phyloP scores from a whole-genome alignment of 64 coral and sea anemone genomes.

The Pocillopora verrucosa region DNA sequence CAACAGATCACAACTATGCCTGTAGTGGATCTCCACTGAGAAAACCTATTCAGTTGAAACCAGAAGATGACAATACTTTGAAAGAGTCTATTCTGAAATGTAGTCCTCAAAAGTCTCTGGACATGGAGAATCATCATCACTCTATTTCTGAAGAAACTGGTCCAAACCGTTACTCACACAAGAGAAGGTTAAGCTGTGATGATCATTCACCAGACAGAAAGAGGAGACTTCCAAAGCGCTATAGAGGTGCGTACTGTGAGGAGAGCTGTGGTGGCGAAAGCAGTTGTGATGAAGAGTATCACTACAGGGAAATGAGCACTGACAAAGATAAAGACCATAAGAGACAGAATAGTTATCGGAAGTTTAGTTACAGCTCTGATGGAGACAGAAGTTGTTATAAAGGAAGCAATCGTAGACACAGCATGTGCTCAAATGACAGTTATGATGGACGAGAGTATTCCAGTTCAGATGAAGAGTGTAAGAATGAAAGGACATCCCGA shows the following conservation, averaged over 20 bases:
- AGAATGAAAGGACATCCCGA: not conserved
- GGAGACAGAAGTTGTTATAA: constrained; percentile 1
- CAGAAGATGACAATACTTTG: not conserved
- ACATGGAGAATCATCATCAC: not conserved
- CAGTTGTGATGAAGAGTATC: constrained; percentile 25
- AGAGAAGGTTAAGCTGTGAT: not conserved
- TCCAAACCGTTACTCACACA: not conserved
- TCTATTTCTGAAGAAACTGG: not conserved
- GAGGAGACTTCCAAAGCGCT: constrained; percentile 24
- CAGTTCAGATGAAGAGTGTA: constrained; percentile 43
- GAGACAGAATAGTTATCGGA: not conserved
- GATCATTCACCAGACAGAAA: not conserved
- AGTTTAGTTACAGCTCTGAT: constrained; percentile 24
- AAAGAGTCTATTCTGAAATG: not conserved
- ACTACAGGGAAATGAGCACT: not conserved
- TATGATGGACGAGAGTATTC: constrained; percentile 45
- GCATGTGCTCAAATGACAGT: constrained; percentile 3
- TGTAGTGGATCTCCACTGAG: constrained; percentile 24
- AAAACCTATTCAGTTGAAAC: not conserved
- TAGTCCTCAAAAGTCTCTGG: not conserved
- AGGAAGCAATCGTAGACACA: constrained; percentile 10
- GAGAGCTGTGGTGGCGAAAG: not conserved
- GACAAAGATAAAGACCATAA: not conserved
- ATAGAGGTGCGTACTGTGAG: constrained; percentile 39
- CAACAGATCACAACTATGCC: constrained; percentile 42